Evolutionary conservation across 2,113 vertebrate genomes (phyloP).

Genomic region (Acanthisitta chloris): DNA sequence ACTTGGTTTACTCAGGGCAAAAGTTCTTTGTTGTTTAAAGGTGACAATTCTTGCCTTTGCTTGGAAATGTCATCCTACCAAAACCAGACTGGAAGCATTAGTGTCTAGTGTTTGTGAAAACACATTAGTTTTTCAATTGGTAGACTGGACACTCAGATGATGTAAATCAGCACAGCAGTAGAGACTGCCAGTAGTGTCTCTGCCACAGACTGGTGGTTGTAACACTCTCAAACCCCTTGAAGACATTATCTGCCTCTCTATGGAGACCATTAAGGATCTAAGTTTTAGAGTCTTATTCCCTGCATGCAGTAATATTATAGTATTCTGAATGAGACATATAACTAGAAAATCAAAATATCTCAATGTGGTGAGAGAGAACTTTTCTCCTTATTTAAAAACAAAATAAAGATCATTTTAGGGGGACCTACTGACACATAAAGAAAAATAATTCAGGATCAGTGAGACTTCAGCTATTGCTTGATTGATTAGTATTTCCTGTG

Average conservation of each 20-base stretch:
- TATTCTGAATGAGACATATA: neutral
- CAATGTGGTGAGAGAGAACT: neutral
- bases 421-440: neutral
- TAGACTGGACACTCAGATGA: neutral
- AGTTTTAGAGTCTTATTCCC: neutral
- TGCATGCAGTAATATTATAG: neutral
- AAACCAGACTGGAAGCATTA: neutral
- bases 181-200: neutral
- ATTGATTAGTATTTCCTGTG: neutral
- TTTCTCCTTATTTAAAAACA: neutral
- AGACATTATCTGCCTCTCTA: neutral
- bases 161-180: neutral
- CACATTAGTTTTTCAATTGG: neutral
- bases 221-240: neutral
- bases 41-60: neutral
- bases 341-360: neutral
- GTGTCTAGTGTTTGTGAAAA: neutral
- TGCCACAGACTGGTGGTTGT: accelerated
- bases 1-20: neutral
- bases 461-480: neutral
- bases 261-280: neutral
- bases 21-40: neutral
- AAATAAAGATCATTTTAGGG: neutral
- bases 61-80: neutral
- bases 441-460: neutral